Percentiles rank a stretch among this genome's conserved stretches.
Conservation (phyloP, 2,888 invertebrate genomes). For the Nymphalis polychloros region DNA sequence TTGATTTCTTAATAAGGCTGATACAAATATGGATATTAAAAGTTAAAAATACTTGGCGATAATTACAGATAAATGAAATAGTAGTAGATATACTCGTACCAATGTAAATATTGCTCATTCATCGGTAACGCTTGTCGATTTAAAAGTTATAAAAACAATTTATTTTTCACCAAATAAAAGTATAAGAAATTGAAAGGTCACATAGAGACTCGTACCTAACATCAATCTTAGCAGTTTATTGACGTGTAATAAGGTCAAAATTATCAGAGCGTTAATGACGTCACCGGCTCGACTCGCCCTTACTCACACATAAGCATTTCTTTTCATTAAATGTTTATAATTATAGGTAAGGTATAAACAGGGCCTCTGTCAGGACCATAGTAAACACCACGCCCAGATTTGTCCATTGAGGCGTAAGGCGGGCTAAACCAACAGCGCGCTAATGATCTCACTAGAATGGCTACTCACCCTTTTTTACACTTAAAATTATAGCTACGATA, state of each 20-base stretch:
- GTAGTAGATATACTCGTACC: no score
- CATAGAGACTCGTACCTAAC: not conserved
- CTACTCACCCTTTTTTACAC: constrained; percentile 62
- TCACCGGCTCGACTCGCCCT: constrained; percentile 3
- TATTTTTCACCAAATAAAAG: no score
- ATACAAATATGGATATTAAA: no score
- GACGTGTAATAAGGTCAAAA: constrained; percentile 8
- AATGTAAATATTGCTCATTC: no score
- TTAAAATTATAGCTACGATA: constrained; percentile 55
- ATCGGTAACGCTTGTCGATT: no score
- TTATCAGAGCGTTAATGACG: constrained; percentile 3
- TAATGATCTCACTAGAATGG: constrained; percentile 77
- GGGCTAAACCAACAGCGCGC: constrained; percentile 71
- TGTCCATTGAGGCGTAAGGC: constrained; percentile 67
- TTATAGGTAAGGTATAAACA: constrained; percentile 35
- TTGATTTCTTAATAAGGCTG: no score
- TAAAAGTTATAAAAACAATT: no score
- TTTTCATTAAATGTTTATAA: constrained; percentile 38
- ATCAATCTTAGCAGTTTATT: constrained; percentile 1
- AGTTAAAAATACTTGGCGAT: no score
- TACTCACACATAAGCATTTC: not conserved
- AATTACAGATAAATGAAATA: no score
- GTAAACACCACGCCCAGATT: constrained; percentile 60
- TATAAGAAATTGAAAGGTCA: not conserved
- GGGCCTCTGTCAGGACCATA: constrained; percentile 21